phyloP scores from a whole-genome alignment of 1,140 invertebrate genomes.

The Hylaeus volcanicus region DNA sequence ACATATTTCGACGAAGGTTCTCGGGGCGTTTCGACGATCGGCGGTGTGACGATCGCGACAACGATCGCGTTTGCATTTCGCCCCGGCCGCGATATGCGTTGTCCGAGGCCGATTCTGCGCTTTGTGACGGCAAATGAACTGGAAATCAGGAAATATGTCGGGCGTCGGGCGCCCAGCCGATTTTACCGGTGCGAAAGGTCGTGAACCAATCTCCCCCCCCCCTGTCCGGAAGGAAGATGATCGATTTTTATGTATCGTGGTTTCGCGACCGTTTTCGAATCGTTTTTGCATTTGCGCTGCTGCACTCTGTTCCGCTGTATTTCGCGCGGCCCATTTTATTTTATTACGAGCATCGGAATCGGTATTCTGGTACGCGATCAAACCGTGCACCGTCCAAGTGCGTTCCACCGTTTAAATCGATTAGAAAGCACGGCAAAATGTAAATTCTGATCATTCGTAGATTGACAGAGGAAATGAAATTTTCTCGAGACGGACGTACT shows the following conservation, averaged over 20 bases:
- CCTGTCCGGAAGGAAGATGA: constrained; percentile 44
- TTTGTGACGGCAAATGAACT: constrained; percentile 53
- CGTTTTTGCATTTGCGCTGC: constrained; percentile 33
- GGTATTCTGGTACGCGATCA: constrained; percentile 14
- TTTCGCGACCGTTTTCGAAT: constrained; percentile 46
- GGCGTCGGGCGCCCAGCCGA: constrained; percentile 17
- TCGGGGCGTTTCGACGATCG: not conserved
- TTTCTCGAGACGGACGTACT: too few species aligned
- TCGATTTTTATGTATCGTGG: constrained; percentile 42
- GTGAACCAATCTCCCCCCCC: not conserved
- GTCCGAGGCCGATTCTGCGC: constrained; percentile 30
- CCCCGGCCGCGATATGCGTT: constrained; percentile 22
- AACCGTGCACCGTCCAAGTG: constrained; percentile 9
- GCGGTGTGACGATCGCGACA: constrained; percentile 5
- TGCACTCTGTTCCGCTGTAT: constrained; percentile 24
- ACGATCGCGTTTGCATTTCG: constrained; percentile 30
- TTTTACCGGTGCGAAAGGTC: constrained; percentile 41
- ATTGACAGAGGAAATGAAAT: not conserved
- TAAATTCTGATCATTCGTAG: constrained; percentile 22
- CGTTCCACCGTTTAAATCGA: constrained; percentile 36
- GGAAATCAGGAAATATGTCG: constrained; percentile 53
- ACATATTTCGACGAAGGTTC: not conserved
- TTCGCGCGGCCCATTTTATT: constrained; percentile 36
- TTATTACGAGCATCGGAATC: constrained; percentile 44
- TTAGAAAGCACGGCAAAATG: constrained; percentile 10